Percentiles rank a stretch among this genome's conserved stretches.
Conservation (phyloP, 2,888 invertebrate genomes). For the Scaptomyza tumidula region DNA sequence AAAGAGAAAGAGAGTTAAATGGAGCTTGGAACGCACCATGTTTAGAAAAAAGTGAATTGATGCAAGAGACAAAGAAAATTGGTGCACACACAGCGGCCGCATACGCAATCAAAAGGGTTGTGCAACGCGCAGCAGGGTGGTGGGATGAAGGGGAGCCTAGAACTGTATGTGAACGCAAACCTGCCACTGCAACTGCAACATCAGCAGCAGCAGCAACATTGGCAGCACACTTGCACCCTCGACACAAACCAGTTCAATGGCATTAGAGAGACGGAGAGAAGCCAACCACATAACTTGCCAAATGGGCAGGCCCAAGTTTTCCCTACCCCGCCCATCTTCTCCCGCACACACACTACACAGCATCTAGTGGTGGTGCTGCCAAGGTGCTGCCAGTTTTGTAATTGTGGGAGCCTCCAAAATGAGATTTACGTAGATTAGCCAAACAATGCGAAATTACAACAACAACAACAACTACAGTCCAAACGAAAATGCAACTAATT, state of each 20-base stretch:
- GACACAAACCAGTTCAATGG: slow-evolving; percentile 73
- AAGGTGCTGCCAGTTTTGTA: slow-evolving; percentile 48
- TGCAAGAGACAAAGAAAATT: slow-evolving; percentile 76
- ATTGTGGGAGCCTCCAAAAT: slow-evolving; percentile 76
- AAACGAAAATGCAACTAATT: slow-evolving; percentile 51
- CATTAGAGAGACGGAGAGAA: slow-evolving; percentile 64
- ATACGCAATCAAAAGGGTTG: slow-evolving; percentile 29
- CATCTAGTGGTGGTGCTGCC: slow-evolving; percentile 1
- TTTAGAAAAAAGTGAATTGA: slow-evolving; percentile 77
- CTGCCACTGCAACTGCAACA: slow-evolving; percentile 37
- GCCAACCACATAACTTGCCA: slow-evolving; percentile 74
- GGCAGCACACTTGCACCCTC: slow-evolving; percentile 67
- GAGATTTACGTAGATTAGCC: slow-evolving; percentile 76
- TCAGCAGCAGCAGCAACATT: slow-evolving; percentile 21
- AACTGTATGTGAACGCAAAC: slow-evolving; percentile 45
- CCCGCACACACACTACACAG: neutral
- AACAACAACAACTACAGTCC: slow-evolving; percentile 42
- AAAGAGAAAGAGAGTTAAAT: slow-evolving; percentile 5
- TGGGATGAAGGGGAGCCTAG: neutral
- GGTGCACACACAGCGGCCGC: slow-evolving; percentile 60
- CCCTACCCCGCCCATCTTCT: neutral
- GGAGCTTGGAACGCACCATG: slow-evolving; percentile 36
- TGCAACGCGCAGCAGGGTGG: neutral
- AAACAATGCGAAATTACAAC: slow-evolving; percentile 77
- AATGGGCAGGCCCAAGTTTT: slow-evolving; percentile 69